Percentiles rank a stretch among this genome's conserved stretches.
These are phyloP conservation scores for Oenanthe oenanthe DNA, from an alignment of 2,113 vertebrate genomes.

Conservation along the genomic window DNA sequence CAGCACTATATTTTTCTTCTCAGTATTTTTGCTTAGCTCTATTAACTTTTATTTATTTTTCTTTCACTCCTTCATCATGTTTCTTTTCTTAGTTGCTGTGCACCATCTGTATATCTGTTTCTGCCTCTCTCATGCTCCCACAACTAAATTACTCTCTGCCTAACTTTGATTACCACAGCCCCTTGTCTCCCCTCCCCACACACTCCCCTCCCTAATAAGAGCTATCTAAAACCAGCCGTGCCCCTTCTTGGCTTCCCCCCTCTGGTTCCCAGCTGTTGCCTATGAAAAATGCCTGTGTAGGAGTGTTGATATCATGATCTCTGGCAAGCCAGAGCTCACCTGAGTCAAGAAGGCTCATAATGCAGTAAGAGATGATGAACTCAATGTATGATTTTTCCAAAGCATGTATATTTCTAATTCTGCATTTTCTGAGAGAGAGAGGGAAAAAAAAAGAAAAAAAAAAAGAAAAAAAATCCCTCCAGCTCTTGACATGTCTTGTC, in stretches of 20 bases:
- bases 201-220: background rate
- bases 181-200: background rate
- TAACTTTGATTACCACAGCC: background rate
- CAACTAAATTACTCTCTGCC: background rate
- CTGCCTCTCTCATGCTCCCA: background rate
- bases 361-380: background rate
- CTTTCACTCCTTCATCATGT: slow-evolving; percentile 52
- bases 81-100: slow-evolving; percentile 50
- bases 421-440: background rate
- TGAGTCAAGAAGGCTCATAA: background rate
- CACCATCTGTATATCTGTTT: slow-evolving; percentile 55
- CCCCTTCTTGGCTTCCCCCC: background rate
- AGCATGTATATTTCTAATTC: background rate
- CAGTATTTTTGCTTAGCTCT: slow-evolving; percentile 69
- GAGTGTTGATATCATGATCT: background rate
- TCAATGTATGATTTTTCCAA: background rate
- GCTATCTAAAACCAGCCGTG: background rate
- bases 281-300: slow-evolving; percentile 6
- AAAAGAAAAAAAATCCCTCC: background rate
- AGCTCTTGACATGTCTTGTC: background rate
- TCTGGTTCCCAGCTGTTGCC: background rate
- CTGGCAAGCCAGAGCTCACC: background rate
- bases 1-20: slow-evolving; percentile 52
- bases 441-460: background rate
- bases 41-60: slow-evolving; percentile 74